A percentile compares a stretch with the other conserved stretches of the same genome.
phyloP scores from a whole-genome alignment of 2,797 vertebrate genomes.

The Chromobotia macracanthus region DNA sequence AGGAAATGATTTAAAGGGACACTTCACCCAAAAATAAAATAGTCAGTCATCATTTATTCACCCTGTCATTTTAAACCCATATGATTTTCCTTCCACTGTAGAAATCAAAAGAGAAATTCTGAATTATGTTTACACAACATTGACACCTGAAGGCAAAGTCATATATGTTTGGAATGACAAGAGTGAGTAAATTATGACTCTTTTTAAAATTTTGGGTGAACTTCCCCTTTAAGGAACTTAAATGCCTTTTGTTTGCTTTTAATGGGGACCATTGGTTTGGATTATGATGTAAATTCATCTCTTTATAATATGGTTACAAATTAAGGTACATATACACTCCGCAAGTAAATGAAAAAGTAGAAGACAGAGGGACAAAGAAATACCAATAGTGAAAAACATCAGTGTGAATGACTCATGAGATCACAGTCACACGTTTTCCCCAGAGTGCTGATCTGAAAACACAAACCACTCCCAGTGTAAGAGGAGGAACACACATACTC shows the following conservation, averaged over 20 bases:
- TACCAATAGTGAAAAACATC: conserved; percentile 4
- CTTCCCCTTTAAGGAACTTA: background rate
- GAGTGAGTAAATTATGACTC: too few species aligned
- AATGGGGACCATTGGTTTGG: too few species aligned
- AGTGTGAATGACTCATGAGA: conserved; percentile 12
- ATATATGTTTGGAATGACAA: too few species aligned
- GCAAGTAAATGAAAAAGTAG: background rate
- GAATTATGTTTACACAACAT: background rate
- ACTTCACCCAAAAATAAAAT: background rate
- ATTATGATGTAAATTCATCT: too few species aligned
- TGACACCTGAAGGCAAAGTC: too few species aligned
- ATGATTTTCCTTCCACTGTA: too few species aligned
- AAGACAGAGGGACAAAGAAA: background rate
- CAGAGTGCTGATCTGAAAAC: background rate
- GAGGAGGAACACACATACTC: background rate
- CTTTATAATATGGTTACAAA: too few species aligned
- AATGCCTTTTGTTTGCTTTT: background rate
- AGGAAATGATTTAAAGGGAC: background rate
- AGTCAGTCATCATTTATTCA: too few species aligned
- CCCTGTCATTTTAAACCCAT: too few species aligned
- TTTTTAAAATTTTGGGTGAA: background rate
- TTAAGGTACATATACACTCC: too few species aligned
- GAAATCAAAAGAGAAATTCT: background rate
- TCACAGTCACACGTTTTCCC: background rate
- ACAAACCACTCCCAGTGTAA: background rate